Base-by-base conservation (phyloP, 2,113 vertebrate species). In the Chrysemys picta region DNA sequence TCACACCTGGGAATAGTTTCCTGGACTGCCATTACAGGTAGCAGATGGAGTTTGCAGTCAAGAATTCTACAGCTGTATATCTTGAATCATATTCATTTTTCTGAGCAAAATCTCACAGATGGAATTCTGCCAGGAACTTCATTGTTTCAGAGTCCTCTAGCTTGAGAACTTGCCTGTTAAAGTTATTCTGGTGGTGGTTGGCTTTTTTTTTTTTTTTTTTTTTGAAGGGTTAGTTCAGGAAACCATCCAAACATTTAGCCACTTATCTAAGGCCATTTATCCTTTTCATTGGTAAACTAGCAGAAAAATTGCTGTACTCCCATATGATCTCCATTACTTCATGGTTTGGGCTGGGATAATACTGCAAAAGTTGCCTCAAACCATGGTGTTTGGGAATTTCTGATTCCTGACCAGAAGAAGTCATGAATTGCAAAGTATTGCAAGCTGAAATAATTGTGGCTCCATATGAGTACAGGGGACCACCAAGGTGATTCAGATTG, bases 251-350 rank as follows among this genome's bases (percentile, higher is more conserved):
- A 47, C 5, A 2, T 52, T 65, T 8, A 3, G 3, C 22, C 25
- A 1, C n/a, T 22, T 62, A 22, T 38, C 25, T 35, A n/a, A 56
- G 85, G 27, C 5, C 21, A 0, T 88, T 59, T 38, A 25, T 5
- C n/a, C 50, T 72, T 54, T 49, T 52, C 24, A 27, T 22, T 6
- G 27, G 14, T 52, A 21, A 79, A 57, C 78, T 24, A 49, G 8
- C 38, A 42, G 72, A 22, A 76, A 45, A 24, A 45, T 47, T 13
- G 2, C n/a, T 45, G 1, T 38, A 79, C 29, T 80, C 72, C 14
- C 8, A 0, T 10, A 2, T 5, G 13, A 6, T 59, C 29, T 53
- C 16, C 24, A 14, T 22, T 1, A 31, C 0, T 17, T 29, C 72
- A 5, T 0, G 1, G 5, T 22, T 35, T 10, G 38, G 17, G 11